Evolutionary conservation across 2,113 vertebrate species (phyloP).

Genomic region (Sclerurus mexicanus): DNA sequence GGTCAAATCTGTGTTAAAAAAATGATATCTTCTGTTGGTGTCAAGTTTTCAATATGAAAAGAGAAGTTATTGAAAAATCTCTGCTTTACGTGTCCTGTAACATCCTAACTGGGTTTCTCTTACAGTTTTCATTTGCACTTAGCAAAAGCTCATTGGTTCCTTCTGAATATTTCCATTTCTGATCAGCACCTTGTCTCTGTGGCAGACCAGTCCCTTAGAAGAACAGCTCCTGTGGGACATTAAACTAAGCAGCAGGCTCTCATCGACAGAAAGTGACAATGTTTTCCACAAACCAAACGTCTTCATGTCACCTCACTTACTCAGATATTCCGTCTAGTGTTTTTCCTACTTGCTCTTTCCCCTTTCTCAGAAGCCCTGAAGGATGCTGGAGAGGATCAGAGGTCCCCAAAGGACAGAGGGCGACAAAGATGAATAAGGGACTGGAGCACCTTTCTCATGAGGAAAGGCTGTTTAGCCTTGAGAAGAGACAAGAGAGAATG

Average conservation of each 20-base stretch:
- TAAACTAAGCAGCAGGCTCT: background rate
- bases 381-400: background rate
- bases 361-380: background rate
- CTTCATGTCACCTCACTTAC: background rate
- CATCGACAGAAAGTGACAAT: background rate
- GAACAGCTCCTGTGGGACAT: background rate
- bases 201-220: background rate
- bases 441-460: background rate
- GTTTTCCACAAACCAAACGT: background rate
- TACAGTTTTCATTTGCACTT: background rate
- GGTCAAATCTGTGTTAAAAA: constrained; percentile 8
- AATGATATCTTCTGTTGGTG: background rate
- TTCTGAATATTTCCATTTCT: background rate
- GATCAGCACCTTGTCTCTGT: background rate
- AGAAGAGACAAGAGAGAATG: background rate
- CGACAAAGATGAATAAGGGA: background rate
- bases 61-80: background rate
- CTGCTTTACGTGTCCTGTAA: background rate
- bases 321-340: background rate
- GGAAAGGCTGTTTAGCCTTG: background rate
- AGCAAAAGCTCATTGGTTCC: background rate
- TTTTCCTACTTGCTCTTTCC: background rate
- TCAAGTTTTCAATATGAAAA: background rate
- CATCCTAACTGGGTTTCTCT: background rate
- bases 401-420: background rate